Base-by-base conservation (phyloP, 92 coral and sea anemone genomes). In the Siderastrea siderea region DNA sequence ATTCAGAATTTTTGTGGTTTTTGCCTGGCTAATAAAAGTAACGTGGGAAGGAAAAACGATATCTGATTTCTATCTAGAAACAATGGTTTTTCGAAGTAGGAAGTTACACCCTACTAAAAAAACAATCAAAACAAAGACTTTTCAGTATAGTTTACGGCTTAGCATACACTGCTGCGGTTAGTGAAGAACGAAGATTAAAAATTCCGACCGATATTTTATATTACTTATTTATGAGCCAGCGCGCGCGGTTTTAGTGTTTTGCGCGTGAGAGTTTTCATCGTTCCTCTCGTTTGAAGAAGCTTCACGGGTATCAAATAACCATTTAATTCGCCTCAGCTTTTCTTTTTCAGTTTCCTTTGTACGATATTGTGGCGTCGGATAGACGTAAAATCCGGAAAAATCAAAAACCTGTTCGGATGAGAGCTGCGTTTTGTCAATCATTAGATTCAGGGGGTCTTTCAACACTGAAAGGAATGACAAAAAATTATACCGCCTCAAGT, bases 71-170 rank as follows among this genome's bases (percentile, higher is more conserved):
- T 43, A 57, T 16, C 49, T n/a, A 48, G 74, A 38, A 74, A 84
- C 87, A 84, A 84, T 84, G 9, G 87, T 1, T 16, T 84, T 73
- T 47, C 26, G 51, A 63, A 2, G 45, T 16, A 60, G 87, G 87
- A 84, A 47, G 87, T 64, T 26, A 73, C 87, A 74, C 87, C 87
- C 87, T 48, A 9, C 66, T 19, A 57, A 83, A 47, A 71, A 49
- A 58, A 58, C 47, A 71, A 43, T 60, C 61, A 15, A 64, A 61
- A 48, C 73, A 72, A 71, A 61, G 86, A 62, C 49, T 7, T 51
- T 73, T 74, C 47, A 7, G 50, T n/a, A 43, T 83, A 47, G 87
- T 71, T 83, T 54, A 43, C 38, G 19, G 7, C 14, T 43, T 12
- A 16, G 75, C 5, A 68, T 53, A 68, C 75, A 54, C 6, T 19